Evolutionary conservation across 1,140 invertebrate genomes (phyloP), one percentile per base, ranked within the genome.

Genomic region (Drosophila pseudoananassae): DNA sequence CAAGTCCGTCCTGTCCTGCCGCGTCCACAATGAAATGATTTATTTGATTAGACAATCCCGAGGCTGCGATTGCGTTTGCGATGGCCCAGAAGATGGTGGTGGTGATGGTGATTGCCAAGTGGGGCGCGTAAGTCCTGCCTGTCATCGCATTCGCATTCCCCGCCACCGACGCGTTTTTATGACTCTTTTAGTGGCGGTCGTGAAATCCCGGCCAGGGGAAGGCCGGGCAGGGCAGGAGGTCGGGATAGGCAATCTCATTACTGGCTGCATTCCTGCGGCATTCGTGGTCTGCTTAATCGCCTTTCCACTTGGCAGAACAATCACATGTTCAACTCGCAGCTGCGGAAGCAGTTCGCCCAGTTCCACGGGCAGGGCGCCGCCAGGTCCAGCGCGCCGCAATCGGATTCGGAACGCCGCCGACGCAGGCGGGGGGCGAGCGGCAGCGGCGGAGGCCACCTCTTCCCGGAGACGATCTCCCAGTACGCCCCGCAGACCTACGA

Each of bases 401-500:
- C 79, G 54, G 80, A 72, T 59, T 63, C 46, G 8, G 47, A 57
- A 1, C 49, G 38, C 6, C 55, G 60, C 2, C 49, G 47, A 5
- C 36, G 52, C 8, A 51, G 54, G 12, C 38, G 70, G 1, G 71
- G 59, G 23, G 49, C 78, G 57, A 51, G 83, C 31, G 58, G 70
- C 73, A 14, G 25, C 14, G 4, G 38, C n/a, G 51, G 55, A 57
- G 43, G 52, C 4, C 69, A 78, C 27, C 63, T 82, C 29, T 60
- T 76, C 43, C 66, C 79, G 45, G 83, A 87, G 40, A 66, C 93
- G 2, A 92, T 95, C 2, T 96, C 95, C 1, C 94, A 94, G 49
- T 97, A 94, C 80, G 95, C 96, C 0, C 94, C 95, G 0, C 95
- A 97, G 83, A 95, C 96, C 0, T 98, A 97, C 85, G 97, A 98